phyloP scores from a whole-genome alignment of 1,140 invertebrate species.

The Choristoneura fumiferana region DNA sequence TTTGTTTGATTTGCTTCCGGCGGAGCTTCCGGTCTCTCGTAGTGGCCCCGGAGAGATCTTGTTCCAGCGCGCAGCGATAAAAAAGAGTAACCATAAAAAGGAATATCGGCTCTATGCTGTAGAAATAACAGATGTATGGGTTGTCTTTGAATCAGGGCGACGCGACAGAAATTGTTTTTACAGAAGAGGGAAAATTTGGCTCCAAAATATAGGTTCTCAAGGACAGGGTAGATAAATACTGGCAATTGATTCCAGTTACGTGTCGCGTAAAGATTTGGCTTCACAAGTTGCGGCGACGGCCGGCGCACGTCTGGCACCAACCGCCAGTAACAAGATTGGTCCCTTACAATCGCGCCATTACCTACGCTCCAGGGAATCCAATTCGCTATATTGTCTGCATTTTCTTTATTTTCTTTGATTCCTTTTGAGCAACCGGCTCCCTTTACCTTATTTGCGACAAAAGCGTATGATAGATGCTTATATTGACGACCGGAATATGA shows the following conservation, averaged over 20 bases:
- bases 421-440: conserved; percentile 12
- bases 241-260: no score
- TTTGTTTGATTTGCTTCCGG: conserved; percentile 5
- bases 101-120: neutral
- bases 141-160: no score
- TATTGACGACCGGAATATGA: conserved; percentile 2
- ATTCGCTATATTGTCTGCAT: conserved; percentile 36
- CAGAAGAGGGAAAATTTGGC: no score
- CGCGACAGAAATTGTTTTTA: no score
- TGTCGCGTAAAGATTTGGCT: neutral
- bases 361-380: conserved; percentile 39
- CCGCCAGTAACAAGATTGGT: conserved; percentile 39
- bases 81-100: neutral
- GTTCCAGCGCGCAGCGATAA: neutral
- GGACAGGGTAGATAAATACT: no score
- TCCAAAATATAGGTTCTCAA: no score
- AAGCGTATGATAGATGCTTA: conserved; percentile 7
- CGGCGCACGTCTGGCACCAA: conserved; percentile 9
- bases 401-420: conserved; percentile 23
- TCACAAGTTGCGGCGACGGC: conserved; percentile 5
- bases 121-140: no score
- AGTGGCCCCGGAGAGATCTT: neutral
- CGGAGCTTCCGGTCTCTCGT: neutral
- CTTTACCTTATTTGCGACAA: conserved; percentile 16
- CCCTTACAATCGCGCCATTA: conserved; percentile 47